Conservation (phyloP, 2,888 invertebrate genomes). For the Ophioninae sp. region DNA sequence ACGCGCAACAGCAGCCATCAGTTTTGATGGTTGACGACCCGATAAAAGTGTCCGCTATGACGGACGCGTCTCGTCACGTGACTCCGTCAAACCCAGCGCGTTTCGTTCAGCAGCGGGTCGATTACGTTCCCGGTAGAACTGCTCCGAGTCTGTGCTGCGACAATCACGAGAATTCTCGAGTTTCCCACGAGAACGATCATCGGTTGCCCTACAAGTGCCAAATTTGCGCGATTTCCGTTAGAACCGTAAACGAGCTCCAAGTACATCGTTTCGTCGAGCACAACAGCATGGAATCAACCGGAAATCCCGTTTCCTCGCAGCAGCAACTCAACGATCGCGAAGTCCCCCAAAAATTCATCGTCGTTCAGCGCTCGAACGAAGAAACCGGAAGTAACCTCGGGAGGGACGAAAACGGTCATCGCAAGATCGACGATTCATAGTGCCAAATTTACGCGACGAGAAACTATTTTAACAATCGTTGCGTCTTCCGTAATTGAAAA, state of each 20-base stretch:
- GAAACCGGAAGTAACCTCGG: conserved; percentile 72
- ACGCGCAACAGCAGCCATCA: conserved; percentile 64
- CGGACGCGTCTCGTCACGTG: background rate
- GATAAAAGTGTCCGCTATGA: conserved; percentile 46
- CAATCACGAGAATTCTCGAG: conserved; percentile 50
- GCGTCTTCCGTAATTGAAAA: background rate
- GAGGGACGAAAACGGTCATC: conserved; percentile 81
- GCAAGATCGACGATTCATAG: conserved; percentile 85
- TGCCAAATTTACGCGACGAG: conserved; percentile 82
- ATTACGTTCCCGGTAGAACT: conserved; percentile 63
- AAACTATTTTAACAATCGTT: conserved; percentile 22
- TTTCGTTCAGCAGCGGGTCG: conserved; percentile 62
- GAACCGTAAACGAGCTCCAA: conserved; percentile 73
- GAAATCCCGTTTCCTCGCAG: conserved; percentile 55
- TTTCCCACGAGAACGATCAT: conserved; percentile 47
- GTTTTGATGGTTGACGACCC: conserved; percentile 68
- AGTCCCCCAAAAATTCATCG: conserved; percentile 79
- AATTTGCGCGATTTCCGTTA: conserved; percentile 72
- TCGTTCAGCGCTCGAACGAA: conserved; percentile 79
- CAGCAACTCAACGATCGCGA: conserved; percentile 67
- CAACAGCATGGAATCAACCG: conserved; percentile 46
- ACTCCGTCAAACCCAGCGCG: background rate
- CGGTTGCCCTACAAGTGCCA: conserved; percentile 73
- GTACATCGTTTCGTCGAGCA: conserved; percentile 77
- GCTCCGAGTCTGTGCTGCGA: conserved; percentile 17